Conservation (phyloP, 1,140 invertebrate species). For the Drosophila tani region DNA sequence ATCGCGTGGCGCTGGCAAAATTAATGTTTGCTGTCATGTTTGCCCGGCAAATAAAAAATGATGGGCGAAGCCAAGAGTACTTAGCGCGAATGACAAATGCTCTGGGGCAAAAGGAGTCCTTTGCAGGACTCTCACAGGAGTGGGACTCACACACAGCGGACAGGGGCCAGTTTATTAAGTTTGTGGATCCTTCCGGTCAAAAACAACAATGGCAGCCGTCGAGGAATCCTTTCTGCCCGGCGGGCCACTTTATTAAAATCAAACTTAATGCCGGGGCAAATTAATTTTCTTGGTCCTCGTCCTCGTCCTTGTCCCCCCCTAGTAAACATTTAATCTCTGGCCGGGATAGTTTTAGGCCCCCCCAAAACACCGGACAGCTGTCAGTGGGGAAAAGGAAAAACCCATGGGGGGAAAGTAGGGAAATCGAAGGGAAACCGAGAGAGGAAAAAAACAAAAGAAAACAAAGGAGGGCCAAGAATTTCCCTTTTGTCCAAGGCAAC, state of each 20-base stretch:
- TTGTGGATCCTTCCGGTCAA: constrained; percentile 34
- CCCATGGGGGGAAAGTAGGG: too few relatives aligned
- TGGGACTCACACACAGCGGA: background rate
- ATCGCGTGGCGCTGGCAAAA: constrained; percentile 58
- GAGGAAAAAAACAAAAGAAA: constrained; percentile 1
- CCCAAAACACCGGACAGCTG: constrained; percentile 59
- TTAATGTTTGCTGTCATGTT: constrained; percentile 83
- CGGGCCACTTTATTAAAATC: constrained; percentile 81
- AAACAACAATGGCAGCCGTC: constrained; percentile 9
- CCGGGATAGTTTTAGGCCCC: constrained; percentile 33
- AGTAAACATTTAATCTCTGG: constrained; percentile 74
- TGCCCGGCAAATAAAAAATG: constrained; percentile 52
- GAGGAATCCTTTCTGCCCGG: constrained; percentile 32
- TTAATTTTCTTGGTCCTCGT: constrained; percentile 62
- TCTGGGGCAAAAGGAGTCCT: constrained; percentile 19
- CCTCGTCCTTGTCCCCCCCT: constrained; percentile 26
- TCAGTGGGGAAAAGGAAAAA: constrained; percentile 36
- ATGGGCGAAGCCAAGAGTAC: constrained; percentile 60
- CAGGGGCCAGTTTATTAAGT: constrained; percentile 71
- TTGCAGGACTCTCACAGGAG: background rate
- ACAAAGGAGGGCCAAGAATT: constrained; percentile 17
- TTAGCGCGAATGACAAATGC: constrained; percentile 78
- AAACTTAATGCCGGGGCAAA: constrained; percentile 72
- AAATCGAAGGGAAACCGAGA: constrained; percentile 5
- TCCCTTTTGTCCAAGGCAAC: constrained; percentile 50